phyloP scores from a whole-genome alignment of 2,797 vertebrate genomes.

The Anabacerthia variegaticeps region DNA sequence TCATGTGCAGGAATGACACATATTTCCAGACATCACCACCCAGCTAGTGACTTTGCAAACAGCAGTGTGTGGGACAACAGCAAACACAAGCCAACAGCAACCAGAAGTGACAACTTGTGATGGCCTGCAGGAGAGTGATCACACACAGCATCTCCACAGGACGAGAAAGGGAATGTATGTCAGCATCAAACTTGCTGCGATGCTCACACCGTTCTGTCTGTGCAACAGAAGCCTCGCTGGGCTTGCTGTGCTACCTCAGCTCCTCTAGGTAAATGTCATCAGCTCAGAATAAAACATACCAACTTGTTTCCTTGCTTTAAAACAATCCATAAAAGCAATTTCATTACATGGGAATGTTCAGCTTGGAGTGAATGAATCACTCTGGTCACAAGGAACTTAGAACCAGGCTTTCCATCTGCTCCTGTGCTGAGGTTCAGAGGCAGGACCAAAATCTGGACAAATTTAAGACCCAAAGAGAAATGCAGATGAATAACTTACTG shows the following conservation, averaged over 20 bases:
- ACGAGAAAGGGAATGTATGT: neutral
- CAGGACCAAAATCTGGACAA: neutral
- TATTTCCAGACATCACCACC: neutral
- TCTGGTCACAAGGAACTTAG: neutral
- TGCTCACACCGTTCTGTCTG: neutral
- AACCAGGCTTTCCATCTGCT: neutral
- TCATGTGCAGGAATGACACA: neutral
- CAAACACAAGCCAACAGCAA: conserved; percentile 41
- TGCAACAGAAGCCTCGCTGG: neutral
- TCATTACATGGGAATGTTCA: neutral
- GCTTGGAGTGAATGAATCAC: neutral
- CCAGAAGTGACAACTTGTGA: conserved; percentile 43
- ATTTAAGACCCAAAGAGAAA: neutral
- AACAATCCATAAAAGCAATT: neutral
- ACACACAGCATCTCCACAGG: neutral
- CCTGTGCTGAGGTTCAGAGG: neutral
- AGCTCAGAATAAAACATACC: neutral
- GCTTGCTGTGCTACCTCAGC: neutral
- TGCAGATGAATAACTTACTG: neutral
- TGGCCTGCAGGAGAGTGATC: conserved; percentile 39
- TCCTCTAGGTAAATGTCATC: neutral
- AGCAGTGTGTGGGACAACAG: conserved; percentile 4
- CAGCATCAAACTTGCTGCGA: neutral
- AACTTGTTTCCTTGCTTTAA: neutral
- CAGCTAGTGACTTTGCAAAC: conserved; percentile 12